Evolutionary conservation across 2,888 invertebrate species (phyloP), one percentile per base, ranked within the genome.

Genomic region (Graphium colonna): DNA sequence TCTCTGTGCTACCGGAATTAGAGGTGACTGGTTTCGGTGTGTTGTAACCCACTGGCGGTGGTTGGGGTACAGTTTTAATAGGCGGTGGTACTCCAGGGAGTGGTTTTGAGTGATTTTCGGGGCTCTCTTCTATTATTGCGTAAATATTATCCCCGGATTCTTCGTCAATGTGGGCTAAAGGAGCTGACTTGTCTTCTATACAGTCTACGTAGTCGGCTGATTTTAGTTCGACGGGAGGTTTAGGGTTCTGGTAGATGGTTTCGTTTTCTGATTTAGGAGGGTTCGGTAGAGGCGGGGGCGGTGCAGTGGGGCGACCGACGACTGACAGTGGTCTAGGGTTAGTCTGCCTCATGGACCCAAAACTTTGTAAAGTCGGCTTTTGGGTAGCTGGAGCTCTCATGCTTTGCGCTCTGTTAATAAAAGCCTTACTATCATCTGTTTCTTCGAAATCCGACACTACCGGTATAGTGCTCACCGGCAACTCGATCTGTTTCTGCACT

Each of bases 41-140:
- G 41, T 84, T 82, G 50, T 91, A 91, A 0, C 90, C 84, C 21
- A 79, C 89, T 0, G 90, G 90, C 0, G 92, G 90, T 0, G 82
- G 65, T 49, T 91, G 80, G 0, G 81, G 75, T 10, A 69, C 64
- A 0, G 79, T 78, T 64, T 78, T 76, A 21, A 69, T 62, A 0
- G 75, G 77, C 1, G 73, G 68, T 1, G 91, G 82, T 0, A 86
- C 82, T 0, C 72, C 73, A 0, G 83, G 87, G 13, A 83, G 68
- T 0, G 82, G 81, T 59, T 85, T 85, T 0, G 80, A 79, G 42
- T 72, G 70, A 47, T 77, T 89, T 1, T 92, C 88, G 0, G 94
- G 93, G 31, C 92, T 91, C 72, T 96, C 96, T 69, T 96, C 96
- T 46, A 96, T 96, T 0, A 96, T 95, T 0, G 96, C 95, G 73